Base-by-base conservation (phyloP, 2,888 invertebrate genomes). In the Marasmarcha lunaedactyla region DNA sequence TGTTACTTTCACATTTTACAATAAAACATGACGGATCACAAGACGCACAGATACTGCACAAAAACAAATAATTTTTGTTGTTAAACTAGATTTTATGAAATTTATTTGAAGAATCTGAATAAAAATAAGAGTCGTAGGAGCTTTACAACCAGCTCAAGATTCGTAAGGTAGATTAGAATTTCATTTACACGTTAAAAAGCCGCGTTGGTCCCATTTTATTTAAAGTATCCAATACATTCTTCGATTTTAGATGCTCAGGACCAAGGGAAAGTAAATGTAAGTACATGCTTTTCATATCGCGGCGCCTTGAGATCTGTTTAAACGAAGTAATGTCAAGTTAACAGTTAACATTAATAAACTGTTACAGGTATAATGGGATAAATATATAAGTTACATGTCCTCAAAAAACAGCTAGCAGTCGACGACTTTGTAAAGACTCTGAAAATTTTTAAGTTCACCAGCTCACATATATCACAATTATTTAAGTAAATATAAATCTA, bases 291-390 rank as follows among this genome's bases (percentile, higher is more conserved):
- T 20, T 5, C 20, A 20, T 20, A 11, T 30, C 30, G 30, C 30
- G 2, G 30, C 30, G 6, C 11, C 11, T 30, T n/a, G 30, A 2
- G 4, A 3, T 9, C 30, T 3, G 4, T 30, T 10, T 30, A 30
- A 30, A 13, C 40, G 39, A 47, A 44, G 36, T 36, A 43, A 50
- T 47, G 58, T 62, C 57, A 63, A 56, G 63, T 54, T 57, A 72
- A 77, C 71, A 74, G 71, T 70, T 57, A 76, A 78, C 74, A 77
- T 71, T 70, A 71, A 74, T 71, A 71, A 70, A 72, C 69, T 69
- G 71, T 72, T 64, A 66, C 65, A 68, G 62, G 63, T 69, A 70
- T 61, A 65, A 62, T 60, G 61, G 57, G 59, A 59, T 54, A 61
- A 53, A 50, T 42, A 45, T 27, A 37, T 41, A 44, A 40, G 42